Percentiles rank a stretch among this genome's conserved stretches.
Evolutionary conservation across 2,113 vertebrate species (phyloP).

Genomic region (Limanda limanda): DNA sequence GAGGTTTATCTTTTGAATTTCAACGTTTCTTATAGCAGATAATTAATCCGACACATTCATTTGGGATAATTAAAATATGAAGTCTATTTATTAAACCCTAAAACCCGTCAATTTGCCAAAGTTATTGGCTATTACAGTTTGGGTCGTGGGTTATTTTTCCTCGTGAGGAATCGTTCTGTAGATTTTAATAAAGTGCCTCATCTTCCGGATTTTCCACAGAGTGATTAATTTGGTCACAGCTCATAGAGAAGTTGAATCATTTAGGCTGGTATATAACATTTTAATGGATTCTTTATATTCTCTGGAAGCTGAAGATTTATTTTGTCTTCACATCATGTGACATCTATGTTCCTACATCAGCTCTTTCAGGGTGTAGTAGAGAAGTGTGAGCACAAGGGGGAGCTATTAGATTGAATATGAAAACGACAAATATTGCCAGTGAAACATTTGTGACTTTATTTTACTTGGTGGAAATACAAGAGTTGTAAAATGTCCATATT

Average conservation of each 20-base stretch:
- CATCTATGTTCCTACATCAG: constrained; percentile 26
- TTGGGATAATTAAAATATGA: constrained; percentile 67
- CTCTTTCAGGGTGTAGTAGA: constrained; percentile 28
- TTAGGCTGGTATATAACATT: constrained; percentile 59
- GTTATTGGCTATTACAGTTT: constrained; percentile 66
- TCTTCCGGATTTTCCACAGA: constrained; percentile 58
- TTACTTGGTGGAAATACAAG: too few relatives aligned
- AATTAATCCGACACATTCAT: constrained; percentile 69
- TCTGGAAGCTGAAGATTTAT: constrained; percentile 47
- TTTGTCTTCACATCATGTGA: constrained; percentile 26
- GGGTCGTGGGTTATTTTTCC: constrained; percentile 3
- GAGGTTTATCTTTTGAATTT: constrained; percentile 57
- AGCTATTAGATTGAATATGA: constrained; percentile 8
- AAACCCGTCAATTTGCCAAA: constrained; percentile 69
- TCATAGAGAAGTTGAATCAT: constrained; percentile 56
- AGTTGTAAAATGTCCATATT: too few relatives aligned
- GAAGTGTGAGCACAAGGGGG: constrained; percentile 39
- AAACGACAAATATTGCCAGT: not conserved
- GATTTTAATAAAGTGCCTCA: constrained; percentile 57
- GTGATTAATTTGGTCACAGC: constrained; percentile 71
- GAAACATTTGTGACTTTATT: not conserved
- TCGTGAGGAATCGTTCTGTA: constrained; percentile 42
- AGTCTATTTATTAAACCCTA: constrained; percentile 61
- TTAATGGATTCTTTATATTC: constrained; percentile 62
- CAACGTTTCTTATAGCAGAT: constrained; percentile 51